A percentile compares a stretch with the other conserved stretches of the same genome.
Conservation (phyloP, 2,888 invertebrate genomes). For the Chalcosyrphus nemorum region DNA sequence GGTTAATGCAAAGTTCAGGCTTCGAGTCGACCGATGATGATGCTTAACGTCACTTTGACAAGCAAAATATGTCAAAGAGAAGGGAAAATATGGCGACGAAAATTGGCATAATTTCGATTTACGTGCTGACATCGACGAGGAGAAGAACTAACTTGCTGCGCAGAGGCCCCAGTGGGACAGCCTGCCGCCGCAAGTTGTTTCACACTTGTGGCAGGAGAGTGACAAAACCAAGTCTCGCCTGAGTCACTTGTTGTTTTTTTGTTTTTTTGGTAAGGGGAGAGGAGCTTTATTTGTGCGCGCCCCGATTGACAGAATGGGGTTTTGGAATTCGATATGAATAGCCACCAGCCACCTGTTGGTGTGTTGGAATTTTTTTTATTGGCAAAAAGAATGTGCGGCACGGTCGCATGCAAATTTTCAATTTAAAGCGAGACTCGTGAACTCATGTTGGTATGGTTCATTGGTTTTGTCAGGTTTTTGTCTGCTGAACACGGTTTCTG, state of each 20-base stretch:
- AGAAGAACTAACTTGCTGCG: conserved; percentile 54
- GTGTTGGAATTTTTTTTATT: conserved; percentile 29
- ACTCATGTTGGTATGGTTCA: conserved; percentile 59
- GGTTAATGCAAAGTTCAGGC: conserved; percentile 65
- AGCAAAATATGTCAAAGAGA: conserved; percentile 1
- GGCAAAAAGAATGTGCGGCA: conserved; percentile 44
- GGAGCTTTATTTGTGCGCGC: conserved; percentile 49
- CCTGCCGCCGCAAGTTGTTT: conserved; percentile 67
- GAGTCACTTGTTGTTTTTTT: conserved; percentile 13
- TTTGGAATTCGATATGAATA: conserved; percentile 64
- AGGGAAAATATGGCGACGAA: conserved; percentile 42
- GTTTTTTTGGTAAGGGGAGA: conserved; percentile 38
- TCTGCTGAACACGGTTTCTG: conserved; percentile 52
- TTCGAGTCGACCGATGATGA: neutral
- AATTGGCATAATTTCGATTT: conserved; percentile 55
- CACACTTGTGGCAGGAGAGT: conserved; percentile 56
- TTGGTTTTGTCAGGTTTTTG: conserved; percentile 47
- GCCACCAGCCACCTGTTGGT: conserved; percentile 70
- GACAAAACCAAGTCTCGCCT: conserved; percentile 52
- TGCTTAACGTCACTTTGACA: conserved; percentile 39
- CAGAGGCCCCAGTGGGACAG: too few relatives aligned
- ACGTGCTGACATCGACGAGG: conserved; percentile 51
- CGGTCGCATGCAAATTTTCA: conserved; percentile 55
- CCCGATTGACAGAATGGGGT: conserved; percentile 68
- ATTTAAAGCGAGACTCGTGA: conserved; percentile 32